Evolutionary conservation across 2,888 invertebrate genomes (phyloP).

Genomic region (Physocephala rufipes): DNA sequence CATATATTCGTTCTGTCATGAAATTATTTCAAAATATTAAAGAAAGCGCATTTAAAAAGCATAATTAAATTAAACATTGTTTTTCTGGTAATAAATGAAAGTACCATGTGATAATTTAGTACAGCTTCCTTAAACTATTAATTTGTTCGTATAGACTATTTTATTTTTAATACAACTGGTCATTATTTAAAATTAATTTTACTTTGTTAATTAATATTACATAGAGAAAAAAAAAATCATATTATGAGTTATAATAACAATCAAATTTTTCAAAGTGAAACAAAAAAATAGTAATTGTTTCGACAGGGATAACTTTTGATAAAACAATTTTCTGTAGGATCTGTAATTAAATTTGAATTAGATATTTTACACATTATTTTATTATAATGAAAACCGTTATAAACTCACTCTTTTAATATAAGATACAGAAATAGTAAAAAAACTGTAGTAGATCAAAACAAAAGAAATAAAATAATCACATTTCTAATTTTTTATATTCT

Average conservation of each 20-base stretch:
- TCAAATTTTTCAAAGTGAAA: slow-evolving; percentile 20
- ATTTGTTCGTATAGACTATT: slow-evolving; percentile 28
- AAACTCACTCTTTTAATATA: no score
- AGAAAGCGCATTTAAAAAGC: slow-evolving; percentile 25
- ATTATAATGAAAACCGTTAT: no score
- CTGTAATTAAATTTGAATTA: slow-evolving; percentile 15
- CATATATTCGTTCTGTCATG: slow-evolving; percentile 1
- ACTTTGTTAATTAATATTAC: background rate
- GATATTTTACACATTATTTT: slow-evolving; percentile 5
- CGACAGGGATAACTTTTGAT: background rate
- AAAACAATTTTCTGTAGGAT: slow-evolving; percentile 4
- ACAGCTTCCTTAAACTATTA: slow-evolving; percentile 2
- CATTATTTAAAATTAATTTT: slow-evolving; percentile 25
- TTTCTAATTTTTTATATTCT: no score
- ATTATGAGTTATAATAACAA: slow-evolving; percentile 1
- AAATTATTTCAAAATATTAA: slow-evolving; percentile 2
- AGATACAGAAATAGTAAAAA: no score
- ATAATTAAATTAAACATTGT: background rate
- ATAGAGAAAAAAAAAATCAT: slow-evolving; percentile 14
- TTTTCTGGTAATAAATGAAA: background rate
- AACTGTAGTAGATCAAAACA: no score
- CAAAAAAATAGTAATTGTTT: slow-evolving; percentile 8
- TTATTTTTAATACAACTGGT: slow-evolving; percentile 22
- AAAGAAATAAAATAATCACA: no score
- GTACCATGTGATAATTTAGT: slow-evolving; percentile 27